Conservation (phyloP, 2,797 vertebrate species). For the Choloepus didactylus region DNA sequence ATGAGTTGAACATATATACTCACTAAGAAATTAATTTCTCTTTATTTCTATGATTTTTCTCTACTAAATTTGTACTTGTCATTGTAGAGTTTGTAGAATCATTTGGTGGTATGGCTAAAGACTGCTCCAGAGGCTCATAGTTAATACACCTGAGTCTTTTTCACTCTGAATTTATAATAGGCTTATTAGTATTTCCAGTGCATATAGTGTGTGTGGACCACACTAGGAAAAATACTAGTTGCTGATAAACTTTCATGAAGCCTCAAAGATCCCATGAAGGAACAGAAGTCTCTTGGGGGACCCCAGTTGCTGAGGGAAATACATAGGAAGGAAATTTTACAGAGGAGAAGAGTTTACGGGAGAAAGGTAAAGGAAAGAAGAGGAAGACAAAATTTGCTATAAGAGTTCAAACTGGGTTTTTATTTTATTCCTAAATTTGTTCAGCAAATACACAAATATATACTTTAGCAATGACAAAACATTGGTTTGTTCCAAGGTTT, state of each 20-base stretch:
- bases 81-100: background rate
- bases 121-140: background rate
- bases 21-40: background rate
- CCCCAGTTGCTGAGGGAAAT: background rate
- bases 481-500: background rate
- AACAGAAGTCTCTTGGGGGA: background rate
- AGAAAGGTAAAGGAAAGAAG: background rate
- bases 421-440: background rate
- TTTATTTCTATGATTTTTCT: background rate
- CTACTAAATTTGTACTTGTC: background rate
- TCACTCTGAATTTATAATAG: background rate
- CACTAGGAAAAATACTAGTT: accelerated
- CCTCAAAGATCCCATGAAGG: background rate
- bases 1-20: background rate
- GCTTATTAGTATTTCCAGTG: accelerated
- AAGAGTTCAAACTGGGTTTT: background rate
- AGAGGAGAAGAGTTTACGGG: background rate
- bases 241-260: background rate
- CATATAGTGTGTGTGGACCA: accelerated
- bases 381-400: background rate
- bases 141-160: background rate
- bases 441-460: background rate
- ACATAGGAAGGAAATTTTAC: background rate
- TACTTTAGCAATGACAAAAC: background rate
- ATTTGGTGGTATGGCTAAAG: background rate